Conservation (phyloP, 2,113 vertebrate genomes). For the Typhlomys cinereus region DNA sequence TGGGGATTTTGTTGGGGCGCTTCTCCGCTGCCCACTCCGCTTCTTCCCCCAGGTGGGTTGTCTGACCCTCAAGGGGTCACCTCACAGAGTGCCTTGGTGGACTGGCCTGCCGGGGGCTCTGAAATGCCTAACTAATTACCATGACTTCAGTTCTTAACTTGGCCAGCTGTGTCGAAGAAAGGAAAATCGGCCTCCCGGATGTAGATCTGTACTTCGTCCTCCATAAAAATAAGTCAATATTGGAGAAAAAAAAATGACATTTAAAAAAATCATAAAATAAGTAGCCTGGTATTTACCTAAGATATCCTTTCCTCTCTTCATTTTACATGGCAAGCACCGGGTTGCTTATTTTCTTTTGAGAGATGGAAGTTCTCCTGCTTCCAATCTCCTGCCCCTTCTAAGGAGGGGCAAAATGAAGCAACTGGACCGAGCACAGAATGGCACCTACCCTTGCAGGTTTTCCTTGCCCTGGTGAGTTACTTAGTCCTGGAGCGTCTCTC, state of each 20-base stretch:
- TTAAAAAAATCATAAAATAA: conserved; percentile 89
- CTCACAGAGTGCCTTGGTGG: conserved; percentile 63
- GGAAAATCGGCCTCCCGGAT: conserved; percentile 71
- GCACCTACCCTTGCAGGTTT: not conserved
- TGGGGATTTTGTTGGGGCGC: not conserved
- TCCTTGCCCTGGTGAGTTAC: too few species aligned
- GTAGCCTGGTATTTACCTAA: conserved; percentile 87
- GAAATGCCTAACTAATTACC: conserved; percentile 81
- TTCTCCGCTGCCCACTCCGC: conserved; percentile 25
- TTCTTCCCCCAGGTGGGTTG: conserved; percentile 49
- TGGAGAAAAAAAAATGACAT: conserved; percentile 88
- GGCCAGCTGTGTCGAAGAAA: conserved; percentile 81
- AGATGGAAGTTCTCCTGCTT: conserved; percentile 64
- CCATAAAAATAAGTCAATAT: conserved; percentile 87
- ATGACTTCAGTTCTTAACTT: conserved; percentile 79
- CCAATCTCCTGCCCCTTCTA: conserved; percentile 51
- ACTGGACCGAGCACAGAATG: not conserved
- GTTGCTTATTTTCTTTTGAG: conserved; percentile 78
- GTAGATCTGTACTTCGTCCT: conserved; percentile 86
- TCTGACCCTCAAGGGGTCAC: conserved; percentile 65
- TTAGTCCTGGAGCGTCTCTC: too few species aligned
- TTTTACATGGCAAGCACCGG: conserved; percentile 74
- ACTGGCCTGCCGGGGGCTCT: conserved; percentile 6
- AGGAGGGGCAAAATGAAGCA: not conserved
- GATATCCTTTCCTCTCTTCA: conserved; percentile 75